These are phyloP conservation scores for Pollenia labialis DNA, from an alignment of 2,888 invertebrate species.

Conservation along the genomic window DNA sequence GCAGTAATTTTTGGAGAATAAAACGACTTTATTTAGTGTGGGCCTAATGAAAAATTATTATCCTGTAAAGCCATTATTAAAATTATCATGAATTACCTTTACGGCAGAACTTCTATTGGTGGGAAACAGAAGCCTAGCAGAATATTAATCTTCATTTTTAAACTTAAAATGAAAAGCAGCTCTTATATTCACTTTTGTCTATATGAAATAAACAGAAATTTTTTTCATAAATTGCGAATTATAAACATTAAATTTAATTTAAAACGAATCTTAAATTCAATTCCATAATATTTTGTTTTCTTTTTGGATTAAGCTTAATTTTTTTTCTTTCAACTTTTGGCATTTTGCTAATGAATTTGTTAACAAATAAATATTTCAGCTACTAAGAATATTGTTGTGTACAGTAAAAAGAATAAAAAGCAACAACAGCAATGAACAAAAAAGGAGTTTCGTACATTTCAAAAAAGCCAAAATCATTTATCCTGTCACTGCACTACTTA, in stretches of 20 bases:
- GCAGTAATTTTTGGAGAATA: constrained; percentile 33
- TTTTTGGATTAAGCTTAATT: neutral
- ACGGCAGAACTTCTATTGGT: neutral
- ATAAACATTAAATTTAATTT: too few relatives aligned
- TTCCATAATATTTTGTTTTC: neutral
- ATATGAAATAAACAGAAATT: neutral
- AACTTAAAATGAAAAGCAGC: neutral
- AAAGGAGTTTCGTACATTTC: neutral
- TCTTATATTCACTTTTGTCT: too few relatives aligned
- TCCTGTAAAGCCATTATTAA: constrained; percentile 21
- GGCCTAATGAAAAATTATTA: constrained; percentile 25
- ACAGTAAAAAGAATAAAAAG: neutral
- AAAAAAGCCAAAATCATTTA: constrained; percentile 41
- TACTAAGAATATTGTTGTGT: constrained; percentile 2
- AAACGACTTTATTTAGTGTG: neutral
- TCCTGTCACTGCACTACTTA: constrained; percentile 61
- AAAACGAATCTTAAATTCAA: too few relatives aligned
- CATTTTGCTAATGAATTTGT: constrained; percentile 68
- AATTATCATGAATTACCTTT: constrained; percentile 28
- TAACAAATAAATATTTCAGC: constrained; percentile 56
- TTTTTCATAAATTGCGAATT: neutral
- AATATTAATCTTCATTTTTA: neutral
- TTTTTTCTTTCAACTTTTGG: constrained; percentile 29
- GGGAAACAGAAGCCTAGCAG: neutral
- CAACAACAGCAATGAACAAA: neutral